Evolutionary conservation across 2,797 vertebrate species (phyloP).

Genomic region (Allobates femoralis): DNA sequence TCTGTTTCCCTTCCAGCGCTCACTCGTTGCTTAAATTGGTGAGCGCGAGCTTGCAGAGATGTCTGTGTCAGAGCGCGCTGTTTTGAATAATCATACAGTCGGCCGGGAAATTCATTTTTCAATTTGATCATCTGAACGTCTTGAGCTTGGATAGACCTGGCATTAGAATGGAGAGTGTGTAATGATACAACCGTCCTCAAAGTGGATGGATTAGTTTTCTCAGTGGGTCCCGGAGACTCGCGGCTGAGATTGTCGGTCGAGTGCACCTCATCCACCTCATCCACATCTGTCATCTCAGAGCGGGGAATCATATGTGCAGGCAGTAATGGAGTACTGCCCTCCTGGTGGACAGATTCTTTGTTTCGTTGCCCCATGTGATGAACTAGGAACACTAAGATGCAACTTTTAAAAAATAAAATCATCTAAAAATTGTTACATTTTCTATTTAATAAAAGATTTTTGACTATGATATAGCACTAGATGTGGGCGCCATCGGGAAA

Average conservation of each 20-base stretch:
- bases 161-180: constrained; percentile 57
- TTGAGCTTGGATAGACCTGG: constrained; percentile 59
- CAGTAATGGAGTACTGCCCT: constrained; percentile 29
- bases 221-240: constrained; percentile 28
- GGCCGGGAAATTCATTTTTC: constrained; percentile 52
- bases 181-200: constrained; percentile 26
- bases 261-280: constrained; percentile 19
- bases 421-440: background rate
- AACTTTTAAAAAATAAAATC: background rate
- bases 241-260: constrained; percentile 24
- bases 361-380: background rate
- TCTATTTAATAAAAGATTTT: background rate
- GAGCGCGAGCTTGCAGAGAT: background rate
- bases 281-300: background rate
- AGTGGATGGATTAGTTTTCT: constrained; percentile 55
- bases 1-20: background rate
- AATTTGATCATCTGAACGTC: constrained; percentile 46
- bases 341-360: background rate
- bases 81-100: constrained; percentile 47
- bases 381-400: background rate
- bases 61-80: background rate
- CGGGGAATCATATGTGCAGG: constrained; percentile 33
- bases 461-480: background rate
- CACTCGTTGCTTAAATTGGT: constrained; percentile 35
- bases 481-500: too few relatives aligned